phyloP scores from a whole-genome alignment of 1,140 invertebrate species.

The Trypoxylus dichotomus region DNA sequence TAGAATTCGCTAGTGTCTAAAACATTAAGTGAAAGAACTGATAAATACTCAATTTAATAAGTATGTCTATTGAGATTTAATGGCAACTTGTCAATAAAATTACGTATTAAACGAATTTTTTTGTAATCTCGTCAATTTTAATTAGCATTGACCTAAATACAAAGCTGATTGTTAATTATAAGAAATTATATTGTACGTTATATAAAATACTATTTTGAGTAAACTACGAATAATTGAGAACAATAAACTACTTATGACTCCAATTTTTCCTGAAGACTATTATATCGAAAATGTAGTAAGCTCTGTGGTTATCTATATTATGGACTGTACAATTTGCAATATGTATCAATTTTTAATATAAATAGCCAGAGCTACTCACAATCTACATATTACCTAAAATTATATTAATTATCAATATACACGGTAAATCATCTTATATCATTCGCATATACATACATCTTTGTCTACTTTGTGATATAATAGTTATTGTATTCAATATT shows the following conservation, averaged over 20 bases:
- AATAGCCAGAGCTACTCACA: not conserved
- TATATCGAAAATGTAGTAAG: not conserved
- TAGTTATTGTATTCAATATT: constrained; percentile 17
- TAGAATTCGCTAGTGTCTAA: not conserved
- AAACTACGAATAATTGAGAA: constrained; percentile 20
- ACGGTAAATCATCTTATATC: constrained; percentile 2
- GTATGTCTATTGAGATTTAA: not conserved
- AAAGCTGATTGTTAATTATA: constrained; percentile 21
- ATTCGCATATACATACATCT: not conserved
- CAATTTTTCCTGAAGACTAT: not conserved
- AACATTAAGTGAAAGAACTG: not conserved
- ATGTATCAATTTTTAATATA: not conserved
- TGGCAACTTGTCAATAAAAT: not conserved
- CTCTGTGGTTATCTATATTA: not conserved
- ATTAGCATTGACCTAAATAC: constrained; percentile 7
- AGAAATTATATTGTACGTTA: constrained; percentile 17
- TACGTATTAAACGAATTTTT: not conserved
- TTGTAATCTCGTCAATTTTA: not conserved
- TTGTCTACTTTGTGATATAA: constrained; percentile 24
- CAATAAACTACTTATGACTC: constrained; percentile 16
- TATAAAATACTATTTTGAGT: constrained; percentile 9
- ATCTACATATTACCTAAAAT: not conserved
- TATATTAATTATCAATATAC: not conserved
- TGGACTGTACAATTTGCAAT: not conserved
- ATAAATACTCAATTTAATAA: not conserved